phyloP scores from a whole-genome alignment of 2,113 vertebrate species.

The Melanocharis versteri region DNA sequence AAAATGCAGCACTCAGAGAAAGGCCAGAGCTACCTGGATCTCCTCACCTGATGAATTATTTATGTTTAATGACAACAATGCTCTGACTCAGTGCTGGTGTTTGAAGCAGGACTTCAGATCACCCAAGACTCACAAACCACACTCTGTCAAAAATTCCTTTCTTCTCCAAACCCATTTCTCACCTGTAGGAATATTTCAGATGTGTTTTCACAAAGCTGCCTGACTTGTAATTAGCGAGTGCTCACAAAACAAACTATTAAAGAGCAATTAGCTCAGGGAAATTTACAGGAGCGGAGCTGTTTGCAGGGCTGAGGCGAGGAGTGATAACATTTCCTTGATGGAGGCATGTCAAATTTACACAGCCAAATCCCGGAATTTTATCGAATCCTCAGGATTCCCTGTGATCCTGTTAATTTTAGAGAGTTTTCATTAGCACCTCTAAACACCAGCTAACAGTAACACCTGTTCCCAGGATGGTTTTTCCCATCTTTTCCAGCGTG shows the following conservation, averaged over 20 bases:
- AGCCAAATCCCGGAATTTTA: neutral
- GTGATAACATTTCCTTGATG: neutral
- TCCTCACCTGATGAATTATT: neutral
- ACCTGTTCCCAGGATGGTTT: neutral
- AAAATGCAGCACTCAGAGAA: neutral
- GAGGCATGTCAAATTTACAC: neutral
- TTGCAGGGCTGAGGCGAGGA: neutral
- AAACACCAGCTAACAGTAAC: neutral
- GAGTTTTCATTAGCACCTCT: neutral
- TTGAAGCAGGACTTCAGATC: neutral
- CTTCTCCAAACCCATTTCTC: neutral
- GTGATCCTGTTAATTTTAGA: neutral
- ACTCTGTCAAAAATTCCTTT: neutral
- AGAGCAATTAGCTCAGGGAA: conserved; percentile 29
- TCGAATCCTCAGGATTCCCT: neutral
- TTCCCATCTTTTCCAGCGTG: neutral
- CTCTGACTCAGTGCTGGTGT: neutral
- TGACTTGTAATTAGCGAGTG: neutral
- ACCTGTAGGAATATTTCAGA: neutral
- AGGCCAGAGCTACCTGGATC: neutral
- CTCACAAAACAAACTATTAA: conserved; percentile 23
- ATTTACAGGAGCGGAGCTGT: neutral
- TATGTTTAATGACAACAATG: neutral
- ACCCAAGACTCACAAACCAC: neutral
- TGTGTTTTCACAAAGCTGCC: neutral